A percentile compares a stretch with the other conserved stretches of the same genome.
phyloP scores from a whole-genome alignment of 64 coral and sea anemone species.

The Montipora capricornis region DNA sequence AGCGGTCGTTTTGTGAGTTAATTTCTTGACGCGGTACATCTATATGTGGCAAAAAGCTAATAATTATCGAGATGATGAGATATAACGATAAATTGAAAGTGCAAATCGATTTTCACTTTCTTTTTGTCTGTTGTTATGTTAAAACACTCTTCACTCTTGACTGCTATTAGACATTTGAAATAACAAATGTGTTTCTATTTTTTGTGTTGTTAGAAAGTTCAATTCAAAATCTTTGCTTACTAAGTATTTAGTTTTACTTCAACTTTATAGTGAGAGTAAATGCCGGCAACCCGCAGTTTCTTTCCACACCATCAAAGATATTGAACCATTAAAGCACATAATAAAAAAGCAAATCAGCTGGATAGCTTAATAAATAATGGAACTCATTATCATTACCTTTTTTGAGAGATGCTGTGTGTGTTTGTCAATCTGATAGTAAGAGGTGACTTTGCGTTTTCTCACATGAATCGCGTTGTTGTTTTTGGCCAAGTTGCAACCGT shows the following conservation, averaged over 20 bases:
- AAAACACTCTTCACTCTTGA: background rate
- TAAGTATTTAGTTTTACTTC: too few relatives aligned
- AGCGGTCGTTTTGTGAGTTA: background rate
- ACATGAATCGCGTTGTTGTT: too few relatives aligned
- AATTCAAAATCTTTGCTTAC: too few relatives aligned
- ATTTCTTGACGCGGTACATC: background rate
- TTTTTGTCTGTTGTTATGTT: background rate
- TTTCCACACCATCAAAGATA: background rate
- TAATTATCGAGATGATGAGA: background rate
- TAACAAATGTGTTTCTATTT: too few relatives aligned
- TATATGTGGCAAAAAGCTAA: background rate
- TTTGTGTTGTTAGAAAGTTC: too few relatives aligned
- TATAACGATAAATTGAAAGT: background rate
- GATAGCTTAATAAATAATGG: background rate
- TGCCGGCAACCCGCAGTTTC: background rate
- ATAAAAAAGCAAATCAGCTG: background rate
- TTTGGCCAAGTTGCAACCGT: too few relatives aligned
- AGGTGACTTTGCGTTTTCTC: too few relatives aligned
- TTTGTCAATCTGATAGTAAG: background rate
- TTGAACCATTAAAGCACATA: background rate
- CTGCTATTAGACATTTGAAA: background rate
- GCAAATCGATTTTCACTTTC: background rate
- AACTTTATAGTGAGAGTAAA: too few relatives aligned
- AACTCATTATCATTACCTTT: background rate
- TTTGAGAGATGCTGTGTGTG: background rate